Base-by-base conservation (phyloP, 2,113 vertebrate species). In the Oreochromis niloticus region DNA sequence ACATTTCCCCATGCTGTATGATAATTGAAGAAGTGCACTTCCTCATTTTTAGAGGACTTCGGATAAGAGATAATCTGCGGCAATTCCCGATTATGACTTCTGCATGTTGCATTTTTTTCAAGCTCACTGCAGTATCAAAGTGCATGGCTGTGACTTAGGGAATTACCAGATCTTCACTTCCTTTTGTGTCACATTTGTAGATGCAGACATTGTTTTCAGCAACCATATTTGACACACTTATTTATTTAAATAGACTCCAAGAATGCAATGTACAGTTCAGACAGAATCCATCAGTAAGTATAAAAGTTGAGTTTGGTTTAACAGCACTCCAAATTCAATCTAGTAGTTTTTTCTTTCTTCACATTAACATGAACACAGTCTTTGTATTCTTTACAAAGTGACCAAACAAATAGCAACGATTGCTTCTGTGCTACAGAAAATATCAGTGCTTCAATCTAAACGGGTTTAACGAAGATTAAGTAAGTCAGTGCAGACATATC, bases 171-270 rank as follows among this genome's bases (percentile, higher is more conserved):
- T 22, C 43, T 54, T 68, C 19, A 8, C 80, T 79, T 43, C 27
- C 39, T 75, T 86, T 24, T n/a, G 27, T 16, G 22, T 32, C 63
- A 71, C 79, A 78, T 39, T 41, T 41, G 14, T 39, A 11, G 71
- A 73, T 73, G 6, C 39, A 73, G 17, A 84, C 11, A 41, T 7
- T 6, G 8, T 54, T 75, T 7, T 56, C 41, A 54, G 11, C 6
- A 13, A 56, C 3, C 59, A 7, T 22, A 48, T 90, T 92, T 89
- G 63, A 89, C 91, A 94, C 87, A 85, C 90, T 88, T 88, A 22
- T 95, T 95, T 96, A 95, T 95, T 95, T 92, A 95, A 96, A 96
- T 94, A 94, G 86, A 88, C 88, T 93, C 83, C 86, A 93, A 91
- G 75, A 87, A 91, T 90, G 87, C 85, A 95, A 95, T 93, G 92